These are phyloP conservation scores for Eupithecia inturbata DNA, from an alignment of 2,888 invertebrate genomes.

Conservation along the genomic window DNA sequence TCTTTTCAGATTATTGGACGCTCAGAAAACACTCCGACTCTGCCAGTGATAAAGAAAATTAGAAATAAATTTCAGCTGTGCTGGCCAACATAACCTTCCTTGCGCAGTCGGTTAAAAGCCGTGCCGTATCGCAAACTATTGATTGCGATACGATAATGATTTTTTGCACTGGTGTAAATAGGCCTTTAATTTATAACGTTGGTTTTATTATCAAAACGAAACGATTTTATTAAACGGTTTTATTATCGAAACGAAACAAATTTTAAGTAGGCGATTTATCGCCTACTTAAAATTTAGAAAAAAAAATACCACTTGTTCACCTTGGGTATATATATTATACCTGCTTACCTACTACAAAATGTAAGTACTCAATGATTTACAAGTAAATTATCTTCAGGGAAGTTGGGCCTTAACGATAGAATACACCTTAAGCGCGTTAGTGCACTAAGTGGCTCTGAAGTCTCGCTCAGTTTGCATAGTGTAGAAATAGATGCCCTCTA, in stretches of 20 bases:
- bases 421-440: no score
- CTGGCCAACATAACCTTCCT: not conserved
- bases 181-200: constrained; percentile 16
- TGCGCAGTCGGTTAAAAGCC: not conserved
- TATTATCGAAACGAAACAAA: no score
- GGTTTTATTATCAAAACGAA: constrained; percentile 5
- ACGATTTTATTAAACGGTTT: no score
- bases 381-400: not conserved
- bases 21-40: constrained; percentile 75
- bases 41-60: constrained; percentile 79
- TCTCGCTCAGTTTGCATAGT: no score
- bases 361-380: not conserved
- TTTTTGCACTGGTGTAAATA: constrained; percentile 14
- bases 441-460: no score
- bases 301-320: no score
- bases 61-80: constrained; percentile 36
- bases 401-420: not conserved
- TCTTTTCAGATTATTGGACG: constrained; percentile 83
- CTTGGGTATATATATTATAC: no score
- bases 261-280: no score
- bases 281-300: no score
- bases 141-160: not conserved
- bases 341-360: not conserved
- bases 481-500: no score
- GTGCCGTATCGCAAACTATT: not conserved